A percentile compares a stretch with the other conserved stretches of the same genome.
Evolutionary conservation across 2,113 vertebrate genomes (phyloP).

Genomic region (Corynorhinus townsendii): DNA sequence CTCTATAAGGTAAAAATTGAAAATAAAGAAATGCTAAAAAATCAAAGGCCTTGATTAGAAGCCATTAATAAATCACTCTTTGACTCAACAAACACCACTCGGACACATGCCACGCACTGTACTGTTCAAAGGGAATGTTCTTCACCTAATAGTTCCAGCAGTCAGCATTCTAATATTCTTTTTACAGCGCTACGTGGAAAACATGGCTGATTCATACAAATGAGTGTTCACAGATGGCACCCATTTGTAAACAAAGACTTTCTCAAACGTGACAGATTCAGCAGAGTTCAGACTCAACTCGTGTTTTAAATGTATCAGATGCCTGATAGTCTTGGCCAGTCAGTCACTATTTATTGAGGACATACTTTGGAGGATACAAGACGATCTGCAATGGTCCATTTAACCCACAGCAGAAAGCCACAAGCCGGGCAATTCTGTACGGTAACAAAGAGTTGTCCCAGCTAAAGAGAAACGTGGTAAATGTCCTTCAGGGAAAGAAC

Average conservation of each 20-base stretch:
- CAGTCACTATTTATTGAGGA: neutral
- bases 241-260: constrained; percentile 21
- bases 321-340: neutral
- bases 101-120: neutral
- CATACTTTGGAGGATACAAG: neutral
- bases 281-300: neutral
- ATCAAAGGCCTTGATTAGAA: constrained; percentile 12
- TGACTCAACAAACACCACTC: neutral
- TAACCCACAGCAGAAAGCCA: neutral
- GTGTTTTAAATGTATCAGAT: neutral
- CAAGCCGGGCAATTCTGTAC: neutral
- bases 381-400: neutral
- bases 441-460: neutral
- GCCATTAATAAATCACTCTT: neutral
- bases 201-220: neutral
- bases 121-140: neutral
- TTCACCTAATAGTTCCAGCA: neutral
- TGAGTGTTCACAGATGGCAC: neutral
- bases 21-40: neutral
- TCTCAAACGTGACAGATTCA: constrained; percentile 6
- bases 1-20: neutral
- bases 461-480: neutral
- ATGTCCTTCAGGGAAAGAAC: neutral
- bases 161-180: neutral
- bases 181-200: neutral